Base-by-base conservation (phyloP, 2,888 invertebrate species). In the Blastobasis lacticolella region DNA sequence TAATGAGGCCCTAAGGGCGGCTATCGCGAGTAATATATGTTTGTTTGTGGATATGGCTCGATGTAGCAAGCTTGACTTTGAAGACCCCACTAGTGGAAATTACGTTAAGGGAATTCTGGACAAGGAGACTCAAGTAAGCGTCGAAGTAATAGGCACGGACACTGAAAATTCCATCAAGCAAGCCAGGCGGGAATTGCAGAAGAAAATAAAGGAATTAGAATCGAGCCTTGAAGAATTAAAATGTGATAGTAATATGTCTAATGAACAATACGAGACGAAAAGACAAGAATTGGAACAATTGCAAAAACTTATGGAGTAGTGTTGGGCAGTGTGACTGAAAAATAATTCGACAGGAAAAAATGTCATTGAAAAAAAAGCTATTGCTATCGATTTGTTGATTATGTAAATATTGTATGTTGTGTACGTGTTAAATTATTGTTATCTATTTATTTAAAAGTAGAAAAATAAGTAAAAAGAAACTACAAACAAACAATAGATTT, bases 201-300 rank as follows among this genome's bases (percentile, higher is more conserved):
- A 78, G 51, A 77, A 71, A 67, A 70, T 83, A 1, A 65, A 56
- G 2, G 82, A 75, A 61, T 51, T 81, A 42, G 71, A 81, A 62
- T 73, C 79, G 0, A 63, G 52, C 52, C 58, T 87, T 38, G 47
- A 55, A 0, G 81, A 72, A 54, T 64, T 82, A 53, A 82, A 84
- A 60, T 2, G 70, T 67, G 0, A 64, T 81, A 0, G 73, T 79
- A 57, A 69, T 62, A 61, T 63, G 59, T 0, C 74, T 73, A 55
- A 47, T 56, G 5, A 44, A 57, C 40, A 85, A 86, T 37, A 76
- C 43, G 6, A 59, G 1, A 51, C 57, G 2, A 86, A 78, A 55
- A 74, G 65, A 54, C 70, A 71, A 51, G 81, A 86, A 64, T 61
- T 88, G 5, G 64, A 73, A 48, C 67, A 70, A 48, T 63, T 87